Base-by-base conservation (phyloP, 2,113 vertebrate species). In the Pluvialis apricaria region DNA sequence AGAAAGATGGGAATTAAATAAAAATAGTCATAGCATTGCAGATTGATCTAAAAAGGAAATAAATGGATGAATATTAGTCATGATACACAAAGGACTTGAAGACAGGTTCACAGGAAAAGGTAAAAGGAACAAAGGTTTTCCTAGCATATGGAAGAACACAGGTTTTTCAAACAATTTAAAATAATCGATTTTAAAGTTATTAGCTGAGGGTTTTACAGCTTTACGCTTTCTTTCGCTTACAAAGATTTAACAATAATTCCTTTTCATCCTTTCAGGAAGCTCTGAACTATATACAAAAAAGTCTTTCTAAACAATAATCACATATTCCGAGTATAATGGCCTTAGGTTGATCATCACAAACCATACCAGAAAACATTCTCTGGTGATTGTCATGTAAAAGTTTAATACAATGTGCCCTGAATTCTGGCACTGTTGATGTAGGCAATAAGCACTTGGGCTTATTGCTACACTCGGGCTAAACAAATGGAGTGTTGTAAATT, bases 401-500 rank as follows among this genome's bases (percentile, higher is more conserved):
- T 93, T 97, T 92, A 92, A 76, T 84, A 69, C 52, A 81, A 71
- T 57, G 20, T 12, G 1, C 28, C 36, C 65, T 83, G 76, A 89
- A 69, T 93, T 92, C 28, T 61, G 54, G 12, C 62, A 42, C 32
- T 60, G 38, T 81, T 92, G 82, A 58, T 36, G 38, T 31, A 92
- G 72, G 12, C 45, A 89, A 31, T 88, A 90, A 89, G 64, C 42
- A 88, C 62, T 83, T 96, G 82, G 32, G 34, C 22, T 90, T 95
- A 54, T 49, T 88, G 72, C 57, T 88, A 45, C 51, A 38, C 16
- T 71, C 51, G 47, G 38, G 18, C 61, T 86, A 96, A 96, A 96
- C 84, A 98, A 97, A 96, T 71, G 91, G 92, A 73, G 75, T 88
- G 83, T 77, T 96, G 54, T 90, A 94, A 78, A 86, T 81, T 94